These are phyloP conservation scores for Chlorospingus flavigularis DNA, from an alignment of 2,797 vertebrate genomes.

Conservation along the genomic window DNA sequence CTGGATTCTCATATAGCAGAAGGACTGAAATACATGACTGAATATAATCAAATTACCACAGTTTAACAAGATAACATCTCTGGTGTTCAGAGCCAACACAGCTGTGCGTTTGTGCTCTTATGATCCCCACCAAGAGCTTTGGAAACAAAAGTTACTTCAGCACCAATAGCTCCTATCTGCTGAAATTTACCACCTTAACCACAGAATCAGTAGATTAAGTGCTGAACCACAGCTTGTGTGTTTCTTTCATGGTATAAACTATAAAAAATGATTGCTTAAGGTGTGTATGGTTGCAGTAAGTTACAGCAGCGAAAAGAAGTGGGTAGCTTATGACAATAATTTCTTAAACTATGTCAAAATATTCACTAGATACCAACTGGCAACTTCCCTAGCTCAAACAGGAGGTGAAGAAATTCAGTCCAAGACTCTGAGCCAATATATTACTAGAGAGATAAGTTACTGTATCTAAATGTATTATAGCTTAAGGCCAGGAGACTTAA, in stretches of 20 bases:
- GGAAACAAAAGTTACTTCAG: background rate
- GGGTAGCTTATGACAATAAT: background rate
- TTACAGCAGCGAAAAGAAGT: background rate
- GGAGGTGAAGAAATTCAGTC: background rate
- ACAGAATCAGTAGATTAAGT: background rate
- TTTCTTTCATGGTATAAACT: background rate
- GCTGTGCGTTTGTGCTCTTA: background rate
- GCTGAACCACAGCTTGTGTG: background rate
- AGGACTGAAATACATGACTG: background rate
- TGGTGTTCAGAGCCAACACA: background rate
- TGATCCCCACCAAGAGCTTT: background rate
- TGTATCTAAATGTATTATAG: background rate
- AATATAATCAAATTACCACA: background rate
- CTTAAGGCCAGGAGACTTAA: background rate
- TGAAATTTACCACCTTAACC: background rate
- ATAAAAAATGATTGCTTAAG: background rate
- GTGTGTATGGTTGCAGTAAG: background rate
- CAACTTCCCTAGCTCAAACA: background rate
- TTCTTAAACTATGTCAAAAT: background rate
- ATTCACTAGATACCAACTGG: background rate
- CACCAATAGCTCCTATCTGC: background rate
- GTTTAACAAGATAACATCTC: background rate
- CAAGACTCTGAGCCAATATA: background rate
- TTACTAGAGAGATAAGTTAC: background rate
- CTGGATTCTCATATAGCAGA: background rate